Percentiles rank a stretch among this genome's conserved stretches.
phyloP scores from a whole-genome alignment of 2,888 invertebrate species.

The Cremastinae sp. region DNA sequence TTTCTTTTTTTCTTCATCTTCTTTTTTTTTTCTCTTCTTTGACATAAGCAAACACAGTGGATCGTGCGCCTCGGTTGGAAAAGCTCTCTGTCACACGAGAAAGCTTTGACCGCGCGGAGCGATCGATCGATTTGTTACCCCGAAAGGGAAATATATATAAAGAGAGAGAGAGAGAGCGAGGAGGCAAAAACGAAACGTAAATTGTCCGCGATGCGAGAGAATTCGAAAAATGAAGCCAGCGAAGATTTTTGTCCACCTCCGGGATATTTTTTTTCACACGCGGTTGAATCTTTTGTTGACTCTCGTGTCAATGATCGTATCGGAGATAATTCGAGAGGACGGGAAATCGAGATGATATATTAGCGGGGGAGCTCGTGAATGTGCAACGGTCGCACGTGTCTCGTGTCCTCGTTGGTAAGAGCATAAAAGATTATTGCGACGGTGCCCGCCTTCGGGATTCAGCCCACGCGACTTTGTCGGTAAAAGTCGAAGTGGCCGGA shows the following conservation, averaged over 20 bases:
- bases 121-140: background rate
- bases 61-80: too few relatives aligned
- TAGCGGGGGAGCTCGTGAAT: background rate
- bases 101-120: constrained; percentile 3
- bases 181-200: background rate
- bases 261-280: background rate
- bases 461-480: constrained; percentile 37
- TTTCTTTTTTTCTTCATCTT: too few relatives aligned
- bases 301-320: background rate
- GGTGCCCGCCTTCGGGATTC: constrained; percentile 17
- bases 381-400: constrained; percentile 44
- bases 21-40: too few relatives aligned
- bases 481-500: constrained; percentile 38
- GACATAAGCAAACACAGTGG: too few relatives aligned
- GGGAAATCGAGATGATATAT: background rate
- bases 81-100: background rate
- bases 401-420: constrained; percentile 1
- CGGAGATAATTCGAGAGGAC: background rate
- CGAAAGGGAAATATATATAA: background rate
- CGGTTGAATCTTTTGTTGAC: too few relatives aligned
- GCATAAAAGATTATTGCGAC: constrained; percentile 30
- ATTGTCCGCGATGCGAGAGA: background rate
- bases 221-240: background rate
- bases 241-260: background rate
- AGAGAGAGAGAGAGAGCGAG: background rate